These are phyloP conservation scores for Melinaea marsaeus DNA, from an alignment of 2,888 invertebrate species.

Conservation along the genomic window DNA sequence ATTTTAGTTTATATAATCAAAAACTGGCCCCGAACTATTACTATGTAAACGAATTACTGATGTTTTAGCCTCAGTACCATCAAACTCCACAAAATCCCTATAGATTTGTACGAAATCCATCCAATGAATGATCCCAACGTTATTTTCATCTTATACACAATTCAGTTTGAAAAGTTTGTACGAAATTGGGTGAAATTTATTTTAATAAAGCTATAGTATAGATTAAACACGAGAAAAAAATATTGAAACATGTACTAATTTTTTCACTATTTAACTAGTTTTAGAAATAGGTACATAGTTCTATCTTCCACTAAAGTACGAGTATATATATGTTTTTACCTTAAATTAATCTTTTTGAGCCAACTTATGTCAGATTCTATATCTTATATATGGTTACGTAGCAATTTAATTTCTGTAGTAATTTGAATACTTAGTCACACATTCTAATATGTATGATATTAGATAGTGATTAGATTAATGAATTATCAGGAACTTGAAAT, in stretches of 20 bases:
- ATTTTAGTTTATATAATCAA: too few relatives aligned
- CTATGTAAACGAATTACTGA: neutral
- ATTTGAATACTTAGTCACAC: too few relatives aligned
- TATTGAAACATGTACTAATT: conserved; percentile 1
- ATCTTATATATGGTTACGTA: too few relatives aligned
- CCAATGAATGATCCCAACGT: conserved; percentile 44
- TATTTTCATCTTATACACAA: conserved; percentile 37
- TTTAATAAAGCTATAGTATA: conserved; percentile 30
- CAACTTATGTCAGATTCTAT: too few relatives aligned
- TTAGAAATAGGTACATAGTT: neutral
- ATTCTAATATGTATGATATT: too few relatives aligned
- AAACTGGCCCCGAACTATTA: neutral
- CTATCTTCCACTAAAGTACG: too few relatives aligned
- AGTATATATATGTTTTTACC: too few relatives aligned
- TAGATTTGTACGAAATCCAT: conserved; percentile 41
- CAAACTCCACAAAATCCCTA: conserved; percentile 33
- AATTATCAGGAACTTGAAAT: too few relatives aligned
- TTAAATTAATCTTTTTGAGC: too few relatives aligned
- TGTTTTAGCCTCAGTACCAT: conserved; percentile 10
- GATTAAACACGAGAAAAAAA: conserved; percentile 11
- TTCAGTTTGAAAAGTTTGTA: conserved; percentile 34
- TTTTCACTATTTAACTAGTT: neutral
- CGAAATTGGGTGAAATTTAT: conserved; percentile 33
- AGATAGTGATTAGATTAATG: too few relatives aligned
- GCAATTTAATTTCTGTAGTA: too few relatives aligned